Evolutionary conservation across 2,888 invertebrate genomes (phyloP).

Genomic region (Mesorhabditis spiculigera): DNA sequence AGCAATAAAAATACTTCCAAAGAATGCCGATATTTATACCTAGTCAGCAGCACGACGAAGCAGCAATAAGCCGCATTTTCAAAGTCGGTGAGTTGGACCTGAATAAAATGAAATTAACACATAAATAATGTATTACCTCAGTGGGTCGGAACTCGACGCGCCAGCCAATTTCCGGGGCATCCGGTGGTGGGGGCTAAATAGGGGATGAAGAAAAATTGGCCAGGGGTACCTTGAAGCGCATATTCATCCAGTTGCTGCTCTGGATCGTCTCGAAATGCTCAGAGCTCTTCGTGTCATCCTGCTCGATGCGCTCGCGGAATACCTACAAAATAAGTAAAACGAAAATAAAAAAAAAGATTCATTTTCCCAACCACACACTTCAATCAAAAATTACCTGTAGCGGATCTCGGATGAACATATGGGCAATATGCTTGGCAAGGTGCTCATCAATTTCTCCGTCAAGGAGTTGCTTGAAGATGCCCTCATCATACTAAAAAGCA

Average conservation of each 20-base stretch:
- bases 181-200: conserved; percentile 93
- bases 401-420: conserved; percentile 94
- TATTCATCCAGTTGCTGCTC: conserved; percentile 59
- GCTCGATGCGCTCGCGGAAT: conserved; percentile 83
- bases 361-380: too few relatives aligned
- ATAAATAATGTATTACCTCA: conserved; percentile 59
- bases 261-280: conserved; percentile 85
- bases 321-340: too few relatives aligned
- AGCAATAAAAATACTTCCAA: conserved; percentile 4
- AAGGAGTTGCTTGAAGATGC: conserved; percentile 76
- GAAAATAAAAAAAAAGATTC: too few relatives aligned
- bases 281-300: conserved; percentile 85
- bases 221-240: conserved; percentile 45
- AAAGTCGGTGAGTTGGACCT: conserved; percentile 92
- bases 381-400: conserved; percentile 75
- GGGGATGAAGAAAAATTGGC: background rate
- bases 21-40: conserved; percentile 22
- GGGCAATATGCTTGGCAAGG: conserved; percentile 90
- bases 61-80: conserved; percentile 98
- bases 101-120: conserved; percentile 5
- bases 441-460: conserved; percentile 87
- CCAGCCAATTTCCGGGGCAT: conserved; percentile 92
- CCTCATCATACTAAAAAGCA: conserved; percentile 71
- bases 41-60: conserved; percentile 89
- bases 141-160: conserved; percentile 98